These are phyloP conservation scores for Distichodus sexfasciatus DNA, from an alignment of 2,797 vertebrate species.

Conservation along the genomic window DNA sequence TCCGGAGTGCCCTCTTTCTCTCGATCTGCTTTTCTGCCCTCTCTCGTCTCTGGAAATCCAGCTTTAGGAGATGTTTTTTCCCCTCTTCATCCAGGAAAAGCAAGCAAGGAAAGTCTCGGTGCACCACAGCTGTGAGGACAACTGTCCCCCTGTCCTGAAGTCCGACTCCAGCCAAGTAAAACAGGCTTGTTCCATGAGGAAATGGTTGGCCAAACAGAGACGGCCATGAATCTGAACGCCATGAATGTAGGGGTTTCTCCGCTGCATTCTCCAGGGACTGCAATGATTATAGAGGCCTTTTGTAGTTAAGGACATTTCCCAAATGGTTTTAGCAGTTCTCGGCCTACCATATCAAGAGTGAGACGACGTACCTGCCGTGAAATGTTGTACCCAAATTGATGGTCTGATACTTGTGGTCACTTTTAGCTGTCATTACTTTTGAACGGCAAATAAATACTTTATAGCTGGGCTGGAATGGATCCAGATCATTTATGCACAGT, in stretches of 20 bases:
- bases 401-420: not conserved
- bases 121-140: slow-evolving; percentile 78
- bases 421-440: not conserved
- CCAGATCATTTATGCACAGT: too few species aligned
- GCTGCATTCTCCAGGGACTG: slow-evolving; percentile 71
- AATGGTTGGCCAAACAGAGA: slow-evolving; percentile 86
- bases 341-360: slow-evolving; percentile 45
- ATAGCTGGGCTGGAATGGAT: not conserved
- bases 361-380: slow-evolving; percentile 9
- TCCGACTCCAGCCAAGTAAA: slow-evolving; percentile 84
- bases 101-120: slow-evolving; percentile 79
- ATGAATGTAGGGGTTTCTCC: slow-evolving; percentile 80
- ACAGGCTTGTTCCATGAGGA: slow-evolving; percentile 84
- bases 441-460: not conserved
- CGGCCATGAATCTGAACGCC: slow-evolving; percentile 79
- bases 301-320: slow-evolving; percentile 80
- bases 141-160: slow-evolving; percentile 83
- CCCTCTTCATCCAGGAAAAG: slow-evolving; percentile 72
- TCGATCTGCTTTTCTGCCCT: slow-evolving; percentile 41
- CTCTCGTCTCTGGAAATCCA: slow-evolving; percentile 48
- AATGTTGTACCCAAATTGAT: slow-evolving; percentile 3
- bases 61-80: slow-evolving; percentile 51
- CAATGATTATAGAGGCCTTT: slow-evolving; percentile 83
- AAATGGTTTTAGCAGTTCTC: slow-evolving; percentile 75
- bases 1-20: slow-evolving; percentile 33